These are phyloP conservation scores for Platypus cylindrus DNA, from an alignment of 2,888 invertebrate genomes.

Conservation along the genomic window DNA sequence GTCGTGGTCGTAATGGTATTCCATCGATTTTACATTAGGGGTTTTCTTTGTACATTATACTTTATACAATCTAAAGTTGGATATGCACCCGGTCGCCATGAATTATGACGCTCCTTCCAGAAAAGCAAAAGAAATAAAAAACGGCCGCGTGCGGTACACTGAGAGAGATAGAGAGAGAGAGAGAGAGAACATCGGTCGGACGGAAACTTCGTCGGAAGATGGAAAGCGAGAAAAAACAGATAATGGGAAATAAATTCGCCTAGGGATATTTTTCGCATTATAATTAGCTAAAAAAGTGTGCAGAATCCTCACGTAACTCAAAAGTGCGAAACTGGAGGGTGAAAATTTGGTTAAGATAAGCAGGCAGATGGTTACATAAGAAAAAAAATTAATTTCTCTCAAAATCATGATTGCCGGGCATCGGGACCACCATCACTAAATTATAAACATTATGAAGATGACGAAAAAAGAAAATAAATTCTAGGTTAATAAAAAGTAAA, in stretches of 20 bases:
- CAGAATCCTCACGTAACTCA: too few relatives aligned
- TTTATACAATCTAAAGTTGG: conserved; percentile 40
- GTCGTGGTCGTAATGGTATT: conserved; percentile 38
- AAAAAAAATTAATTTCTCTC: too few relatives aligned
- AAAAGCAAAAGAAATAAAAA: conserved; percentile 32
- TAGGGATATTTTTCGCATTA: conserved; percentile 35
- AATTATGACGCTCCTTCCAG: conserved; percentile 34
- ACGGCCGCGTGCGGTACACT: too few relatives aligned
- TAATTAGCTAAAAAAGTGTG: conserved; percentile 31
- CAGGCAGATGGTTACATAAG: too few relatives aligned
- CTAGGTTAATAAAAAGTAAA: too few relatives aligned
- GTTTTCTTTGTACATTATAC: conserved; percentile 41
- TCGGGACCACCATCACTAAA: too few relatives aligned
- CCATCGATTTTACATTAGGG: conserved; percentile 41
- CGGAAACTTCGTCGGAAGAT: conserved; percentile 22
- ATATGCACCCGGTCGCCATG: conserved; percentile 36
- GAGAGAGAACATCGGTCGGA: too few relatives aligned
- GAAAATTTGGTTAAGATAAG: too few relatives aligned
- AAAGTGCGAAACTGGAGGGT: conserved; percentile 11
- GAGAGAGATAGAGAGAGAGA: too few relatives aligned
- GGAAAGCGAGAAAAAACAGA: conserved; percentile 36
- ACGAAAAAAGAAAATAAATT: too few relatives aligned
- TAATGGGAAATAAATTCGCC: conserved; percentile 40
- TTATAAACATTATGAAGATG: too few relatives aligned
- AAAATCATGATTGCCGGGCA: too few relatives aligned